These are phyloP conservation scores for Perodicticus potto DNA, from an alignment of 2,797 vertebrate species.

Conservation along the genomic window DNA sequence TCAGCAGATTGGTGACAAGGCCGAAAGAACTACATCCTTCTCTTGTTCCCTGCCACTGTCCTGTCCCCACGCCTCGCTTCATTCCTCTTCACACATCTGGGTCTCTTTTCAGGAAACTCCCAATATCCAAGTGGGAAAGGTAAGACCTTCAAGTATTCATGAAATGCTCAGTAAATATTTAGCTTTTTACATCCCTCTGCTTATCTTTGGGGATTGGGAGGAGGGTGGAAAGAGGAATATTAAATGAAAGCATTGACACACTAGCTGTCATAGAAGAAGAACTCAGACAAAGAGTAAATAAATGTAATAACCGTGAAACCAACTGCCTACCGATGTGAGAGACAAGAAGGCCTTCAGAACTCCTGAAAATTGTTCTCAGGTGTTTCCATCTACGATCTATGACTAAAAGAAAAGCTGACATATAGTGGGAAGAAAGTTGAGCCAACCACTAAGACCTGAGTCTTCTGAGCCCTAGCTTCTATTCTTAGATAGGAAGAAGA, in stretches of 20 bases:
- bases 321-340: neutral
- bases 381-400: neutral
- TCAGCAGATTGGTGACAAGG: neutral
- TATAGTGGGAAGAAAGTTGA: neutral
- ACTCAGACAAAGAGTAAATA: neutral
- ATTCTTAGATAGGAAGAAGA: neutral
- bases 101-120: neutral
- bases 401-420: neutral
- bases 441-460: neutral
- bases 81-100: neutral
- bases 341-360: neutral
- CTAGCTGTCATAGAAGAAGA: neutral
- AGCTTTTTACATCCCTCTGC: neutral
- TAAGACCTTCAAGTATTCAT: neutral
- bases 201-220: neutral
- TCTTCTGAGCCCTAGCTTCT: neutral
- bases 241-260: neutral
- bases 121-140: neutral
- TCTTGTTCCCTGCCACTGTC: neutral
- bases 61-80: neutral
- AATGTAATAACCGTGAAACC: neutral
- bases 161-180: neutral
- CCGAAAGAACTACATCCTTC: neutral
- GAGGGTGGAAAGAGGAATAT: neutral
- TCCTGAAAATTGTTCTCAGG: neutral